Conservation (phyloP, 2,113 vertebrate genomes). For the Columba janthina region DNA sequence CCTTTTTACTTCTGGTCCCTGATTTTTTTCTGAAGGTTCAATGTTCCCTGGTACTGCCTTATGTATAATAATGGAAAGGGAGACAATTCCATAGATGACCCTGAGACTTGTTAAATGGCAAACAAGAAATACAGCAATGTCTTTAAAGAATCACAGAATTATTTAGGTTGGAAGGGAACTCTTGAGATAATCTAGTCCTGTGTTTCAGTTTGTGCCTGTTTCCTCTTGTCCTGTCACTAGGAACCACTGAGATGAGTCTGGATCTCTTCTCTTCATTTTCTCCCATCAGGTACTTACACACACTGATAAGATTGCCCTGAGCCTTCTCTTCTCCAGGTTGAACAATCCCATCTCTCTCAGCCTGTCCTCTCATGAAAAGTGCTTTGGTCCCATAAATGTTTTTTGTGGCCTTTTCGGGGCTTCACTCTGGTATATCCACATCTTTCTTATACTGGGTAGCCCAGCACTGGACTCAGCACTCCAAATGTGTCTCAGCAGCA, state of each 20-base stretch:
- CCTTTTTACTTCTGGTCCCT: background rate
- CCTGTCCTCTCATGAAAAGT: background rate
- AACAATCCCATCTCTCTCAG: background rate
- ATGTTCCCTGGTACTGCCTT: background rate
- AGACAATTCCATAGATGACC: background rate
- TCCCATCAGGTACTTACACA: background rate
- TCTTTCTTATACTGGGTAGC: no score
- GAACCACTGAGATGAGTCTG: background rate
- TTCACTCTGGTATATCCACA: background rate
- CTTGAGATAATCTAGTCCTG: background rate
- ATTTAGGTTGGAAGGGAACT: background rate
- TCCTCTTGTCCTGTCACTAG: background rate
- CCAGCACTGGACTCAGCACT: no score
- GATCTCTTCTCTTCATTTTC: background rate
- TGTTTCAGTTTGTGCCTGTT: background rate
- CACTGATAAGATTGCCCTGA: background rate
- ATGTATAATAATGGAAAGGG: background rate
- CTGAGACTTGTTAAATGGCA: background rate
- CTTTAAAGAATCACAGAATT: background rate
- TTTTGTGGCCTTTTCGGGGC: background rate
- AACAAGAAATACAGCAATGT: background rate
- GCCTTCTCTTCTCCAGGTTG: background rate
- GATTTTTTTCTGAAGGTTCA: background rate
- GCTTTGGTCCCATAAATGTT: background rate
- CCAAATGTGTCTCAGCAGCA: no score